Conservation (phyloP, 2,113 vertebrate species). For the Mastomys coucha region DNA sequence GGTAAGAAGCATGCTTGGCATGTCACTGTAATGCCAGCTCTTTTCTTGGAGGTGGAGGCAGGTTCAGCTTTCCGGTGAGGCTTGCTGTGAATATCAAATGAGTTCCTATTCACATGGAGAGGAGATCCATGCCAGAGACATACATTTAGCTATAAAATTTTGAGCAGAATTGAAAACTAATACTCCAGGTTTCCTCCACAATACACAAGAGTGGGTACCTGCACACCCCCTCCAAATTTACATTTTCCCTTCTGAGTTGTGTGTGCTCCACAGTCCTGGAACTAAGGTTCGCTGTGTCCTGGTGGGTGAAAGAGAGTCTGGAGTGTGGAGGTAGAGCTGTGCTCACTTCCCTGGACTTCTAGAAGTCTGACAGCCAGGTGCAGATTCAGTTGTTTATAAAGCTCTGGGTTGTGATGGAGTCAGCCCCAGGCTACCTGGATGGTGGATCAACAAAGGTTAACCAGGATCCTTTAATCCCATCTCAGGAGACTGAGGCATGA, state of each 20-base stretch:
- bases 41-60: neutral
- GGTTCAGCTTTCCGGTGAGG: neutral
- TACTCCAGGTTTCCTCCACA: neutral
- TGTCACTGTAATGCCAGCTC: neutral
- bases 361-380: accelerated
- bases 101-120: too few species aligned
- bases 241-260: neutral
- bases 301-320: neutral
- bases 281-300: neutral
- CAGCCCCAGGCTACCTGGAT: neutral
- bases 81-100: neutral
- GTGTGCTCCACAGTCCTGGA: neutral
- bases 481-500: neutral
- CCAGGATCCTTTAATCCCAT: neutral
- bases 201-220: neutral
- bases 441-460: neutral
- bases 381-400: neutral
- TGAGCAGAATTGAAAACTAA: neutral
- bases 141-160: neutral
- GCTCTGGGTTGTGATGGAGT: neutral
- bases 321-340: accelerated
- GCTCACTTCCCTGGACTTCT: neutral
- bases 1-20: neutral
- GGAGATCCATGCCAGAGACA: neutral
- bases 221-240: neutral